Base-by-base conservation (phyloP, 2,113 vertebrate species). In the Dolichallabes microphthalmus region DNA sequence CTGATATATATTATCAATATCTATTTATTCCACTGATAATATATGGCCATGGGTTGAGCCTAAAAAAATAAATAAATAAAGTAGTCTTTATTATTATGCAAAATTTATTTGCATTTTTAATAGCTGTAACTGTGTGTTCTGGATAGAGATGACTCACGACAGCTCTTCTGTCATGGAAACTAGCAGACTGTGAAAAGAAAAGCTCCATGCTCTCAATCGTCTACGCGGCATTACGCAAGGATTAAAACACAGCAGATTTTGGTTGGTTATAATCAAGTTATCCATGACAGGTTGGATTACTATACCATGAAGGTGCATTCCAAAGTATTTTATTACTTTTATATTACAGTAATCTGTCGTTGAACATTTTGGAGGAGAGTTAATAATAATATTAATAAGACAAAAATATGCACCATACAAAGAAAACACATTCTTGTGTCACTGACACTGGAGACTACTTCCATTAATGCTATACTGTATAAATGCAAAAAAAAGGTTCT, bases 51-150 rank as follows among this genome's bases (percentile, higher is more conserved):
- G 0, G 19, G 3, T 27, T 60, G 15, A 11, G 45, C 39, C 25
- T 61, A 10, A 19, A 32, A 32, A 77, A 10, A 32, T 19, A 77
- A 71, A 53, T 19, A 66, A 19, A n/a, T n/a, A n/a, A 27, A 86
- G 32, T 79, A 30, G 75, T 53, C 30, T 17, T 58, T 74, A 60
- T 53, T 35, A 35, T 30, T 8, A 20, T 27, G 57, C 4, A 32
- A 35, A 82, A 76, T 82, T 80, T 15, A 55, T 82, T 63, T 73
- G 11, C 0, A 22, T 53, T 74, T 45, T 75, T 1, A 25, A 32
- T 74, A 27, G 60, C 39, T 79, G 39, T 73, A 45, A 32, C 39
- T 66, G 57, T 80, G 58, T 79, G 82, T 73, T 69, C 80, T 60
- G 74, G 50, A 66, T 73, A 52, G 27, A 52, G 20, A 58, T 32